Evolutionary conservation across 37 sponge, comb jelly and placozoan species (phyloP), one percentile per base, ranked within the genome.

Genomic region (Eunapius fragilis): DNA sequence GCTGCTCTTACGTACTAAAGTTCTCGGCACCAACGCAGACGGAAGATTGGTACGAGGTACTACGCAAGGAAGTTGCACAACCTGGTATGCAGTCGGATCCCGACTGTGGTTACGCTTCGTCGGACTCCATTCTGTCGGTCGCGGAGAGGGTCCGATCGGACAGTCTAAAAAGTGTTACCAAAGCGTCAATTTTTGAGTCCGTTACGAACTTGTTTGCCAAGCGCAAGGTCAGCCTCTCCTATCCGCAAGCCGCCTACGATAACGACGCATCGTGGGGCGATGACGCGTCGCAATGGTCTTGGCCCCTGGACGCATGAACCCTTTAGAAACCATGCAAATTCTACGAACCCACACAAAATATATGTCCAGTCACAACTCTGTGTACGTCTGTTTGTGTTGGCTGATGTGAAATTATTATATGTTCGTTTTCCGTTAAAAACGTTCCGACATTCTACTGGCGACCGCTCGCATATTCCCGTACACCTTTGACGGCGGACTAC

Each of bases 401-500:
- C 41, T 41, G 41, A 41, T 19, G 14, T 58, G 22, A 58, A 58
- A 17, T 58, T 4, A 11, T 4, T 45, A 11, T 45, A 45, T 45
- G 47, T 71, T 30, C 28, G 71, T 71, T 12, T n/a, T 28, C n/a
- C 30, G n/a, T 31, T 41, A 89, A 33, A 87, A 89, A 47, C 91
- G 78, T 75, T 94, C 95, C 36, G 92, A 58, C 26, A 86, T 74
- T 84, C 98, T 88, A 72, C 87, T 93, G 32, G 99, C 97, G n/a
- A 98, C 87, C 38, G 95, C 83, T 71, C 96, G 71, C 93, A 99
- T 92, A 41, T 87, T 88, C 0, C 99, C 99, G 75, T 99, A 99
- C 41, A 99, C 99, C 67, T 99, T 99, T 17, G 96, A 94, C 25
- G 99, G 99, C 32, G 99, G 98, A 37, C 95, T 96, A 0, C 99